phyloP scores from a whole-genome alignment of 92 coral and sea anemone genomes.

The Ricordea florida region DNA sequence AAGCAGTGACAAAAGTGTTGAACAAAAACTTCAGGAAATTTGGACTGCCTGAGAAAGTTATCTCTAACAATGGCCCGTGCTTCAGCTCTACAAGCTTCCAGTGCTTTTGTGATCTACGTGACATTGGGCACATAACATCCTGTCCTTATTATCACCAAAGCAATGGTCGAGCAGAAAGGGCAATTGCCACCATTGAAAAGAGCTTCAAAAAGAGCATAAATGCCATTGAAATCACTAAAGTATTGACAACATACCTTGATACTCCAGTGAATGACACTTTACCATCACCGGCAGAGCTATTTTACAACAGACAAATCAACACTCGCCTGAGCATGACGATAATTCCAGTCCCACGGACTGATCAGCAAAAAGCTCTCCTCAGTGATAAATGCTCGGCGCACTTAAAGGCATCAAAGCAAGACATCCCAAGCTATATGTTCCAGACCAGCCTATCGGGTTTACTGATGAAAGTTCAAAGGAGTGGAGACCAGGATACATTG shows the following conservation, averaged over 20 bases:
- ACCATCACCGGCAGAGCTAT: conserved; percentile 56
- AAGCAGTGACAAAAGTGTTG: conserved; percentile 36
- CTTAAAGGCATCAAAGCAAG: conserved; percentile 51
- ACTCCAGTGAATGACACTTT: conserved; percentile 57
- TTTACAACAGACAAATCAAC: conserved; percentile 49
- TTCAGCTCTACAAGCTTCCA: conserved; percentile 43
- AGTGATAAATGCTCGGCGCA: conserved; percentile 68
- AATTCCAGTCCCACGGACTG: conserved; percentile 63
- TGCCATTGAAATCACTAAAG: conserved; percentile 59
- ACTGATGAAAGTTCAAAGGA: conserved; percentile 59
- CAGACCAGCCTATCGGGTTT: conserved; percentile 56
- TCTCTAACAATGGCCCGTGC: conserved; percentile 72
- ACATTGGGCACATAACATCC: conserved; percentile 58
- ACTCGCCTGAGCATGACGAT: conserved; percentile 66
- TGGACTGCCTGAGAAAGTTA: conserved; percentile 56
- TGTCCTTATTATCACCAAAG: conserved; percentile 58
- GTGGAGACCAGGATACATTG: conserved; percentile 54
- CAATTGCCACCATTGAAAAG: conserved; percentile 35
- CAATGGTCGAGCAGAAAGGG: conserved; percentile 54
- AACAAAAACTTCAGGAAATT: conserved; percentile 54
- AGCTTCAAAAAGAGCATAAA: conserved; percentile 51
- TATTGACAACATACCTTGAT: conserved; percentile 48
- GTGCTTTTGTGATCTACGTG: conserved; percentile 51
- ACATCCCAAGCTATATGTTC: conserved; percentile 44
- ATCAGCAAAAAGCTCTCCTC: conserved; percentile 55